Percentiles rank a stretch among this genome's conserved stretches.
phyloP scores from a whole-genome alignment of 1,140 invertebrate species.

The Ruditapes philippinarum region DNA sequence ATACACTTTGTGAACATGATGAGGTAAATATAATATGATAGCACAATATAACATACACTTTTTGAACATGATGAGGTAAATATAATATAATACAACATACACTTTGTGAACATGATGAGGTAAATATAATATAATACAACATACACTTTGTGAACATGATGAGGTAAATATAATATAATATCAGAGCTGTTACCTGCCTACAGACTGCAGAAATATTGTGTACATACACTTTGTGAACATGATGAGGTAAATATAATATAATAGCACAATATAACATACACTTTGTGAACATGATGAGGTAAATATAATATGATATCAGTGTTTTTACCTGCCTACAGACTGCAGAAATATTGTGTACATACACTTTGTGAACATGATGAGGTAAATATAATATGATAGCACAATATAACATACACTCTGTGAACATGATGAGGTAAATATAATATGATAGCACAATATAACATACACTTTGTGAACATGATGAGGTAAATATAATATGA shows the following conservation, averaged over 20 bases:
- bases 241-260: neutral
- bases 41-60: too few species aligned
- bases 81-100: too few species aligned
- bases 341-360: conserved; percentile 72
- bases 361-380: conserved; percentile 82
- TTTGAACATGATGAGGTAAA: neutral
- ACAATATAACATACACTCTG: neutral
- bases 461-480: too few species aligned
- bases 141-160: too few species aligned
- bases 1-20: conserved; percentile 82
- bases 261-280: neutral
- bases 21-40: conserved; percentile 70
- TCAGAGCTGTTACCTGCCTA: neutral
- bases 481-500: neutral
- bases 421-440: neutral
- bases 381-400: conserved; percentile 58
- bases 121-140: too few species aligned
- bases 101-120: too few species aligned
- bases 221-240: too few species aligned
- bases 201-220: conserved; percentile 55
- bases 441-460: too few species aligned
- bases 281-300: neutral
- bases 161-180: too few species aligned
- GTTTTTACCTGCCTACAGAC: conserved; percentile 13
- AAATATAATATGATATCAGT: too few species aligned